Evolutionary conservation across 2,888 invertebrate species (phyloP).

Genomic region (Apotomis turbidana): DNA sequence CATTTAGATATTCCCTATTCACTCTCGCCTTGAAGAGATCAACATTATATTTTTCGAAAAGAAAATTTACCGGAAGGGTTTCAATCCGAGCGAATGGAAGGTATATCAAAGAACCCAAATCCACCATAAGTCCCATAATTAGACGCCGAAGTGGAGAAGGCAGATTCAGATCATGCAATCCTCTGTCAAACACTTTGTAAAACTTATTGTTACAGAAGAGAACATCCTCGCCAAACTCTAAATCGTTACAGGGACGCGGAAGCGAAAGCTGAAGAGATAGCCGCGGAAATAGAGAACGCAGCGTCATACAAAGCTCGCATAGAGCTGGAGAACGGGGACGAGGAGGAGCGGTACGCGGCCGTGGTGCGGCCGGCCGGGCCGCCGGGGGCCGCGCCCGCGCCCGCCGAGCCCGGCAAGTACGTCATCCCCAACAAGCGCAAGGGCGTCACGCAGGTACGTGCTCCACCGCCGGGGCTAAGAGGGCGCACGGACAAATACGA

Average conservation of each 20-base stretch:
- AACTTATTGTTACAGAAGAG: too few species aligned
- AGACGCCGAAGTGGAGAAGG: too few species aligned
- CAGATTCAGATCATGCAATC: too few species aligned
- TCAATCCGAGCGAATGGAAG: too few species aligned
- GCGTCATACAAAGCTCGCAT: slow-evolving; percentile 91
- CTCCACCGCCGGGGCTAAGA: background rate
- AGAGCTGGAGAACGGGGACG: slow-evolving; percentile 96
- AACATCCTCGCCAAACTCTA: background rate
- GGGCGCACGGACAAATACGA: background rate
- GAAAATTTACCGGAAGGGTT: too few species aligned
- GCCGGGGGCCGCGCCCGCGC: background rate
- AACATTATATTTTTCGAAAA: too few species aligned
- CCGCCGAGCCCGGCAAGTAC: slow-evolving; percentile 84
- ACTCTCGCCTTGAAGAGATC: too few species aligned
- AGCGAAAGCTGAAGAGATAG: slow-evolving; percentile 94
- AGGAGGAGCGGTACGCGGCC: slow-evolving; percentile 94
- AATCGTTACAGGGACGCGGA: slow-evolving; percentile 85
- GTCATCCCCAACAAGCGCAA: slow-evolving; percentile 92
- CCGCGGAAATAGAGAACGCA: slow-evolving; percentile 95
- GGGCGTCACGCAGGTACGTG: slow-evolving; percentile 73
- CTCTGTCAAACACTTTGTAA: too few species aligned
- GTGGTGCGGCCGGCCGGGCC: slow-evolving; percentile 87
- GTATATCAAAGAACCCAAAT: too few species aligned
- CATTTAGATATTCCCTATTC: too few species aligned
- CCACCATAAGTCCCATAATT: too few species aligned